Percentiles rank a stretch among this genome's conserved stretches.
phyloP scores from a whole-genome alignment of 2,888 invertebrate genomes.

The Lutraria lutraria region DNA sequence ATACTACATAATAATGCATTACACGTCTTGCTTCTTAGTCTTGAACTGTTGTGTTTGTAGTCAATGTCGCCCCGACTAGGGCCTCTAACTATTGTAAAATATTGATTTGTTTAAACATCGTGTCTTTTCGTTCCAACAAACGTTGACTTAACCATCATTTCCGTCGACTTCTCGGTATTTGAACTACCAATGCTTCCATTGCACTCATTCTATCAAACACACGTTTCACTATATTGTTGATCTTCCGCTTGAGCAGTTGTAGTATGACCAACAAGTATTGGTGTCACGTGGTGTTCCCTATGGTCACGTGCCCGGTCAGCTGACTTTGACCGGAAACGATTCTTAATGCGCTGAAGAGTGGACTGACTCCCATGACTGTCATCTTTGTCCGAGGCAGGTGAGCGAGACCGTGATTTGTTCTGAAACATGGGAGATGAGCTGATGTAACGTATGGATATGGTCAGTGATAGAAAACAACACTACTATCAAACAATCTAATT shows the following conservation, averaged over 20 bases:
- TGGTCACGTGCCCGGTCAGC: slow-evolving; percentile 68
- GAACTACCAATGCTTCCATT: not conserved
- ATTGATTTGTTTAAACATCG: not conserved
- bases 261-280: slow-evolving; percentile 65
- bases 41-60: no score
- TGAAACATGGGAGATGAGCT: slow-evolving; percentile 18
- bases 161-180: not conserved
- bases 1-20: no score
- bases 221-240: slow-evolving; percentile 66
- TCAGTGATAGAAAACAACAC: no score
- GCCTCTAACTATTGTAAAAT: not conserved
- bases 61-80: no score
- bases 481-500: no score
- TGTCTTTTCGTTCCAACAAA: not conserved
- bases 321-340: slow-evolving; percentile 68
- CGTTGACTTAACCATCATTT: not conserved
- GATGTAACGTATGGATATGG: not conserved
- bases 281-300: slow-evolving; percentile 57
- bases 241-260: slow-evolving; percentile 47
- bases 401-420: slow-evolving; percentile 44
- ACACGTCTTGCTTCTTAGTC: no score
- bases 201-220: slow-evolving; percentile 37
- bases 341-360: slow-evolving; percentile 55
- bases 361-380: slow-evolving; percentile 24
- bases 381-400: slow-evolving; percentile 43